These are phyloP conservation scores for Dione juno DNA, from an alignment of 2,888 invertebrate species.

Conservation along the genomic window DNA sequence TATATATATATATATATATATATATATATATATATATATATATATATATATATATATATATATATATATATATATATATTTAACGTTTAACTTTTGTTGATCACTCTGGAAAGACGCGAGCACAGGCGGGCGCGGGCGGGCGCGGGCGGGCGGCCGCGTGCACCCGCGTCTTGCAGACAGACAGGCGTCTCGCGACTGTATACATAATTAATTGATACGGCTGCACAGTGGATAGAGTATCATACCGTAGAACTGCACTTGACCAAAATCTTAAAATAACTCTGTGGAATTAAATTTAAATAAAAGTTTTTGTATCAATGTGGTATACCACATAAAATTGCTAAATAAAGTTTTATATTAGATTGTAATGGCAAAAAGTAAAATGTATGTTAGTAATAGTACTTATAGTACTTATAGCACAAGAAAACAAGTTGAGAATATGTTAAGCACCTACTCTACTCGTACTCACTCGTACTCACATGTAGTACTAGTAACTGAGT, in stretches of 20 bases:
- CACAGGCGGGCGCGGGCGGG: not conserved
- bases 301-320: no score
- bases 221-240: conserved; percentile 1
- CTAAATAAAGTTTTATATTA: not conserved
- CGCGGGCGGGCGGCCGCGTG: conserved; percentile 12
- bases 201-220: conserved; percentile 26
- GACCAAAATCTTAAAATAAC: not conserved
- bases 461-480: no score
- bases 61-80: no score
- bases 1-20: no score
- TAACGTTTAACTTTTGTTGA: no score
- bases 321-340: no score
- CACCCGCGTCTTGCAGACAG: conserved; percentile 26
- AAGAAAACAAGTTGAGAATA: conserved; percentile 19
- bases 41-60: no score
- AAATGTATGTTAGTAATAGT: not conserved
- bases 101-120: no score
- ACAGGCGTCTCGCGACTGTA: conserved; percentile 31
- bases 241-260: not conserved
- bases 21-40: no score
- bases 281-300: not conserved
- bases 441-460: not conserved
- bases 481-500: not conserved
- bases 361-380: not conserved
- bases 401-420: not conserved